Conservation (phyloP, 2,888 invertebrate genomes). For the Lycaena phlaeas region DNA sequence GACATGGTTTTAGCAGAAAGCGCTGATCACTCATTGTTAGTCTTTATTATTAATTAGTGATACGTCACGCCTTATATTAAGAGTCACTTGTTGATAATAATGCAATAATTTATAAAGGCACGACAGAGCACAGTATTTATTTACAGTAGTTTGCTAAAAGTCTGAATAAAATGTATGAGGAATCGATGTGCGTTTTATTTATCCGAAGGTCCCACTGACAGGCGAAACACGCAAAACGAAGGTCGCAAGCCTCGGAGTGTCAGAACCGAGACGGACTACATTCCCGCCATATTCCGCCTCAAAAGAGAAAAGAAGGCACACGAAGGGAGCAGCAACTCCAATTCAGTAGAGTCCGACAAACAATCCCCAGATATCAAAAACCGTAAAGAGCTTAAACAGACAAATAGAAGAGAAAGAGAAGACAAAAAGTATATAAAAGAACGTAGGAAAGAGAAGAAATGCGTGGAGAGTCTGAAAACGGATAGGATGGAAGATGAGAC, state of each 20-base stretch:
- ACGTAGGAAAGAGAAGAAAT: conserved; percentile 13
- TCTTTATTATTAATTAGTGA: background rate
- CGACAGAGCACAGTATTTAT: conserved; percentile 5
- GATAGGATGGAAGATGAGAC: conserved; percentile 9
- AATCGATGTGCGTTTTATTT: conserved; percentile 32
- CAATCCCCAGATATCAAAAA: conserved; percentile 12
- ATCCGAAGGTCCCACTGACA: conserved; percentile 30
- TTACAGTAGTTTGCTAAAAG: conserved; percentile 12
- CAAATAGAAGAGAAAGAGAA: conserved; percentile 1
- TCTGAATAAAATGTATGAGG: conserved; percentile 26
- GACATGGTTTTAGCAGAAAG: background rate
- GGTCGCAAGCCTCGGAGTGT: background rate
- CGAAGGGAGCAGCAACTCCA: conserved; percentile 7
- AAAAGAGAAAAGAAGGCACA: conserved; percentile 12
- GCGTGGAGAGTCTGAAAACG: conserved; percentile 14
- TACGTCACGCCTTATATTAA: background rate
- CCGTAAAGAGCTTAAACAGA: background rate
- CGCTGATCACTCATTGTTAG: background rate
- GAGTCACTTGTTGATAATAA: conserved; percentile 7
- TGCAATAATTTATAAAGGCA: conserved; percentile 3
- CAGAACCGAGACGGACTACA: conserved; percentile 11
- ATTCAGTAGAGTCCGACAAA: conserved; percentile 12
- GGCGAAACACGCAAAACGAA: conserved; percentile 19
- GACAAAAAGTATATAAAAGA: conserved; percentile 12
- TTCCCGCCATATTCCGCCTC: conserved; percentile 16